Conservation (phyloP, 2,113 vertebrate species). For the Stegostoma tigrinum region DNA sequence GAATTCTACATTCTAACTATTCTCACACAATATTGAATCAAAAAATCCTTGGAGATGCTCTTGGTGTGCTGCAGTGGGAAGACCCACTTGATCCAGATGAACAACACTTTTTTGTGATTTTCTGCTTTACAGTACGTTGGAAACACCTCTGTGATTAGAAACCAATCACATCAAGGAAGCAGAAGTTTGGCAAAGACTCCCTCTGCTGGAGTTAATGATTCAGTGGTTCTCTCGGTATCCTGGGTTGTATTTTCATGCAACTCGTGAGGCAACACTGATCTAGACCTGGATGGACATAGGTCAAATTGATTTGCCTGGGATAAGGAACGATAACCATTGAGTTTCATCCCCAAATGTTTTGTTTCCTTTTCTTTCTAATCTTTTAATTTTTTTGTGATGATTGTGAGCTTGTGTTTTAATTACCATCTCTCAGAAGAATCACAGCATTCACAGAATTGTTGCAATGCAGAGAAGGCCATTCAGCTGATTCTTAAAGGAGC, state of each 20-base stretch:
- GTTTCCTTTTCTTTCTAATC: not conserved
- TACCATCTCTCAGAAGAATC: not conserved
- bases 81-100: not conserved
- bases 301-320: not conserved
- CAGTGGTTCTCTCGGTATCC: not conserved
- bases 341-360: not conserved
- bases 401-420: not conserved
- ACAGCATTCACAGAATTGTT: too few species aligned
- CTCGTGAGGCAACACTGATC: not conserved
- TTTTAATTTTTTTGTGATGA: not conserved
- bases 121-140: not conserved
- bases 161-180: not conserved
- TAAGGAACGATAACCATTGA: not conserved
- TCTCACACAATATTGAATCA: not conserved
- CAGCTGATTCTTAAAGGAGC: too few species aligned
- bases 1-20: not conserved
- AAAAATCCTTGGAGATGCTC: not conserved
- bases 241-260: too few species aligned
- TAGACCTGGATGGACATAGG: not conserved
- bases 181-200: not conserved
- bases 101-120: not conserved
- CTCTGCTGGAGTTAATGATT: not conserved
- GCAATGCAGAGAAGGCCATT: too few species aligned
- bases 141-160: not conserved
- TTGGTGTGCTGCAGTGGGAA: not conserved